Conservation (phyloP, 2,888 invertebrate genomes). For the Nezara viridula region DNA sequence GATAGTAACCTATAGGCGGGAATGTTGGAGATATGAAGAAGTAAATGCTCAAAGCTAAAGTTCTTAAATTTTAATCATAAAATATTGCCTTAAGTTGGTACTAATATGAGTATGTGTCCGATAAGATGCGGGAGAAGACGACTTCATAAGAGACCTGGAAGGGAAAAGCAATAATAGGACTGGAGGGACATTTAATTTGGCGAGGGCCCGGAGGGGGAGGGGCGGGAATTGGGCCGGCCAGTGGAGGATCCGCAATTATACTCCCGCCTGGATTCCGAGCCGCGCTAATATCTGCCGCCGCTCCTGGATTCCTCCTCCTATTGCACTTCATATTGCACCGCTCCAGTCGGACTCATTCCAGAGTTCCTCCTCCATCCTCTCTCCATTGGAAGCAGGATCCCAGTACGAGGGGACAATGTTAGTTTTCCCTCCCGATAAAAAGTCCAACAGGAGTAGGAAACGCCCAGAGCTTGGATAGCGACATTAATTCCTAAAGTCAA, state of each 20-base stretch:
- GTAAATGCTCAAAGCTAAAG: too few species aligned
- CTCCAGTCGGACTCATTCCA: too few species aligned
- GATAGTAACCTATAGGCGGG: too few species aligned
- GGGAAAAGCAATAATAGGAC: constrained; percentile 26
- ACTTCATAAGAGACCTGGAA: neutral
- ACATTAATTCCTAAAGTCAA: constrained; percentile 20
- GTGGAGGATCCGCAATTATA: constrained; percentile 51
- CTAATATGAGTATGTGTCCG: neutral
- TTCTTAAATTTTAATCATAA: neutral
- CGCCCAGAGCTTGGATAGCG: neutral
- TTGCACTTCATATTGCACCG: constrained; percentile 30
- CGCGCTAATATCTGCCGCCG: constrained; percentile 36
- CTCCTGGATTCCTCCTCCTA: constrained; percentile 49
- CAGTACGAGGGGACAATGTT: neutral
- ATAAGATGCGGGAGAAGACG: neutral
- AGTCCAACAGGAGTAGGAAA: neutral
- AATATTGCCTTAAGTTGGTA: neutral
- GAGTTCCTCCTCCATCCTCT: too few species aligned
- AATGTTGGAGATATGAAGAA: too few species aligned
- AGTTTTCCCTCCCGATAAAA: neutral
- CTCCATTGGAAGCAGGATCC: neutral
- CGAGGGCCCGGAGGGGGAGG: neutral
- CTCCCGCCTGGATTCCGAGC: constrained; percentile 45
- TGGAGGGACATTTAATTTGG: constrained; percentile 37
- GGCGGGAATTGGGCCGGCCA: neutral